A percentile compares a stretch with the other conserved stretches of the same genome.
Evolutionary conservation across 2,888 invertebrate species (phyloP).

Genomic region (Formica aserva): DNA sequence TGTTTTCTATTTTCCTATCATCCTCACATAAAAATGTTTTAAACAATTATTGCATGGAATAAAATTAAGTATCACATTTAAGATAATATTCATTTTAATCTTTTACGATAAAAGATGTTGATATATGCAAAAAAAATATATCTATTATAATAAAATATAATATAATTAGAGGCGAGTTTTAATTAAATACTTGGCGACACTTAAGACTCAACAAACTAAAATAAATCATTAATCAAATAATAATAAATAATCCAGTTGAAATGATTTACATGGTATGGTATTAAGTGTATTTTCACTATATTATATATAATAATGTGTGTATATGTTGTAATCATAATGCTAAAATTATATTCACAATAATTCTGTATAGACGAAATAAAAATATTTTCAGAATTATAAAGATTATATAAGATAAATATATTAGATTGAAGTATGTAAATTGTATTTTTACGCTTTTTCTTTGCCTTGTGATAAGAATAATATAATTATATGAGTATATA

Average conservation of each 20-base stretch:
- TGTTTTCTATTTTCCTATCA: background rate
- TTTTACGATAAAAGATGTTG: background rate
- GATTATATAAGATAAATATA: background rate
- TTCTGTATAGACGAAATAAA: background rate
- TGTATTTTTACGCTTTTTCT: background rate
- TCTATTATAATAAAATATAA: background rate
- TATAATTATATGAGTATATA: background rate
- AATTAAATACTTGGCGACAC: background rate
- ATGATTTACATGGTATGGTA: too few relatives aligned
- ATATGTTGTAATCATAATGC: background rate
- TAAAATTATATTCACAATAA: background rate
- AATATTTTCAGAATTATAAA: background rate
- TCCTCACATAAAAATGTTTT: background rate
- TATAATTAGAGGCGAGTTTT: background rate
- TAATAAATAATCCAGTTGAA: background rate
- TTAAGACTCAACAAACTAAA: background rate
- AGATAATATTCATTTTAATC: background rate
- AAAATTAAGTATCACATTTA: background rate
- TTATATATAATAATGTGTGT: too few relatives aligned
- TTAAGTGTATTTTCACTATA: too few relatives aligned
- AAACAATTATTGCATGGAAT: background rate
- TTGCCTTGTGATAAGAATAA: background rate
- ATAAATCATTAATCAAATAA: background rate
- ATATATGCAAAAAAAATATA: background rate
- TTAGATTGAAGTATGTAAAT: background rate